Conservation (phyloP, 2,113 vertebrate species). For the Regulus satrapa region DNA sequence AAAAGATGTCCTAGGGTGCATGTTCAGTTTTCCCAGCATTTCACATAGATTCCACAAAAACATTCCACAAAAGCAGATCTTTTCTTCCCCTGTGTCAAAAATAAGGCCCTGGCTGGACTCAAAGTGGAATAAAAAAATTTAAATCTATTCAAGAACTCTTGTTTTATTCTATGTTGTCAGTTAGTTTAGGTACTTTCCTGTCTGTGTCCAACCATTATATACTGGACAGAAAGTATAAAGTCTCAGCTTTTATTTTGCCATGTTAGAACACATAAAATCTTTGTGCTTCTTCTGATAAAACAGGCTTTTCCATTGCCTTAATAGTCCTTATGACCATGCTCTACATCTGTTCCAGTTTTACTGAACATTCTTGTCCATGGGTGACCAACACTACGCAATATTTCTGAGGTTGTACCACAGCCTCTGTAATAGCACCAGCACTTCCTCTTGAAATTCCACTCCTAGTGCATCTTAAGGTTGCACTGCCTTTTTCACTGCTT, state of each 20-base stretch:
- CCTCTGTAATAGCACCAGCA: not conserved
- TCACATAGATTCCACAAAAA: not conserved
- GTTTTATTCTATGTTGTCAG: not conserved
- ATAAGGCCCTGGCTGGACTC: not conserved
- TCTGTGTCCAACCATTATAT: not conserved
- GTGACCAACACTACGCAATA: not conserved
- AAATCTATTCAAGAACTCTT: not conserved
- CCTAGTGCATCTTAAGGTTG: not conserved
- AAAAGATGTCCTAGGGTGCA: not conserved
- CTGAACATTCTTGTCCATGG: not conserved
- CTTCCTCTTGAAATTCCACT: not conserved
- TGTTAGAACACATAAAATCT: slow-evolving; percentile 2
- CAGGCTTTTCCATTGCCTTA: not conserved
- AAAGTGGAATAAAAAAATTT: not conserved
- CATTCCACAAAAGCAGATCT: not conserved
- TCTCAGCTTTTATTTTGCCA: not conserved
- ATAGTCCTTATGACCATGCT: not conserved
- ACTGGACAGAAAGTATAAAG: not conserved
- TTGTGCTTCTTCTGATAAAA: slow-evolving; percentile 7
- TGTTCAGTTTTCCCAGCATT: not conserved
- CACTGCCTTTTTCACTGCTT: not conserved
- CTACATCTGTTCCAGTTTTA: slow-evolving; percentile 53
- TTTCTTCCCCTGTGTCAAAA: not conserved
- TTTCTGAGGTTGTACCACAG: not conserved
- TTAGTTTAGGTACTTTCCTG: not conserved